A percentile compares a stretch with the other conserved stretches of the same genome.
Evolutionary conservation across 2,113 vertebrate genomes (phyloP).

Genomic region (Apteryx owenii): DNA sequence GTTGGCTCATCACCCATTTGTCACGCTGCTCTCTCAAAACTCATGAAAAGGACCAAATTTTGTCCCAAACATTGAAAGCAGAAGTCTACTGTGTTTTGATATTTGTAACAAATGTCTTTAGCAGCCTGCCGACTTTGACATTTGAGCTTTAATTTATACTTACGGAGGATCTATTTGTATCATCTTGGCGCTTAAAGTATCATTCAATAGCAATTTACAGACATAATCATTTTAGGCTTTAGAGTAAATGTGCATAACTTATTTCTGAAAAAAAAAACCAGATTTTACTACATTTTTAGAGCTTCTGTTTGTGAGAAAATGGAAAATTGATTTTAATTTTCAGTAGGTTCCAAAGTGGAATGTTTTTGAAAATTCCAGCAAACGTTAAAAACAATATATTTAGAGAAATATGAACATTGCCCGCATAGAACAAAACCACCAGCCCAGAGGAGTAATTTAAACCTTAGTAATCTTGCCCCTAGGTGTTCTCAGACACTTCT

Average conservation of each 20-base stretch:
- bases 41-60: background rate
- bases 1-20: background rate
- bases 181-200: background rate
- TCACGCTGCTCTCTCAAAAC: background rate
- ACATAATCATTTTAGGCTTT: background rate
- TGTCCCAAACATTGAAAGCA: background rate
- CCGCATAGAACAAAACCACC: background rate
- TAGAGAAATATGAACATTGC: background rate
- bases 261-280: background rate
- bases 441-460: background rate
- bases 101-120: background rate
- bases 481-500: background rate
- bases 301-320: background rate
- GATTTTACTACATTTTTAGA: background rate
- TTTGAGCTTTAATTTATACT: fast-evolving
- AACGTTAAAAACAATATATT: background rate
- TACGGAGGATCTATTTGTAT: background rate
- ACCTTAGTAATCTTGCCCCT: background rate
- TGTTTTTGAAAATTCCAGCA: background rate
- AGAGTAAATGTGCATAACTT: background rate
- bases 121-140: background rate
- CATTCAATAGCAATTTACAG: background rate
- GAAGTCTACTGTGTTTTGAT: background rate
- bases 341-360: background rate
- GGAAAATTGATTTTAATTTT: background rate